A percentile compares a stretch with the other conserved stretches of the same genome.
Conservation (phyloP, 2,113 vertebrate genomes). For the Probosciger aterrimus region DNA sequence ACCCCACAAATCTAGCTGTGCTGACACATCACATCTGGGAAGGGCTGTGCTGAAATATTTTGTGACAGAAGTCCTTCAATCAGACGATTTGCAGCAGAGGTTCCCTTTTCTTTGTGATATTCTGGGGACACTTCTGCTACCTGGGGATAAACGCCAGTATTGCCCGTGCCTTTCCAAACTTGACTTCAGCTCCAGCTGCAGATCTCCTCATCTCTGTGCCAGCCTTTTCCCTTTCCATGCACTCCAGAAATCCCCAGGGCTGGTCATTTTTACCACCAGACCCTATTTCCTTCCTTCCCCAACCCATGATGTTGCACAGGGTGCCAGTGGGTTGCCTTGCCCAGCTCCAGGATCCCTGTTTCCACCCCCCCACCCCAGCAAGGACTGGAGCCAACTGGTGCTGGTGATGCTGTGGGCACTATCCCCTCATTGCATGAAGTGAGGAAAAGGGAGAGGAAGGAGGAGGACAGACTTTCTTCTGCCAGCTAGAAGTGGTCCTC, state of each 20-base stretch:
- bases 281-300: not conserved
- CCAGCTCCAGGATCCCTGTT: not conserved
- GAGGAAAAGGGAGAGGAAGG: not conserved
- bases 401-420: not conserved
- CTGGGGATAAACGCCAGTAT: not conserved
- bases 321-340: not conserved
- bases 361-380: too few relatives aligned
- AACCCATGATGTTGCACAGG: not conserved
- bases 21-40: not conserved
- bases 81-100: not conserved
- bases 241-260: not conserved
- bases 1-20: not conserved
- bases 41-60: not conserved
- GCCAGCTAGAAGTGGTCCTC: not conserved
- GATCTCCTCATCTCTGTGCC: not conserved
- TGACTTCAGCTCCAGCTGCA: not conserved
- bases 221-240: not conserved
- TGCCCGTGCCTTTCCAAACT: rapidly evolving
- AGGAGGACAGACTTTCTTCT: not conserved
- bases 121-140: not conserved
- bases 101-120: not conserved
- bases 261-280: not conserved
- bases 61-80: not conserved
- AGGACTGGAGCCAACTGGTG: not conserved
- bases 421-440: rapidly evolving